phyloP scores from a whole-genome alignment of 2,113 vertebrate species.

The Ammospiza caudacuta region DNA sequence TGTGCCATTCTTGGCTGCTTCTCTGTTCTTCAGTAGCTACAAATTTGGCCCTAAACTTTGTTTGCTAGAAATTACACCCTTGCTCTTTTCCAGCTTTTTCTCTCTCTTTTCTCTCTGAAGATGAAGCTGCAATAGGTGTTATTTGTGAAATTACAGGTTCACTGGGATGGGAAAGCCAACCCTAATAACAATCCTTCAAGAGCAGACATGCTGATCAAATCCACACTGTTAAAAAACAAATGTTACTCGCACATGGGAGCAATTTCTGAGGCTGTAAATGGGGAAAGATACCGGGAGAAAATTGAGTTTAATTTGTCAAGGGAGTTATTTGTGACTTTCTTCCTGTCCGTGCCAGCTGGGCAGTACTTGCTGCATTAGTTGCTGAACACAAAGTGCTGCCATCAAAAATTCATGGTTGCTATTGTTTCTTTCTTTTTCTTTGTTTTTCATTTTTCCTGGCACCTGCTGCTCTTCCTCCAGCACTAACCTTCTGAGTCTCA shows the following conservation, averaged over 20 bases:
- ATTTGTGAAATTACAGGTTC: conserved; percentile 56
- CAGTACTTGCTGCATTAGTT: neutral
- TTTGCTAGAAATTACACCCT: neutral
- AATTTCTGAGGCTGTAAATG: neutral
- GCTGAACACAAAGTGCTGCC: neutral
- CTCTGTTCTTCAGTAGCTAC: neutral
- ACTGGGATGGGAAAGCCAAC: neutral
- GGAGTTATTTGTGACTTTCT: neutral
- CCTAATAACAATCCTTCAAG: conserved; percentile 14
- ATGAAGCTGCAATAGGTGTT: conserved; percentile 11
- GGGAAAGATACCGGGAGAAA: neutral
- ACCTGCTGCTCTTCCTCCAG: neutral
- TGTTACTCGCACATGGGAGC: neutral
- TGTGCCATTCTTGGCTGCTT: neutral
- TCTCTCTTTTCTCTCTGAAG: neutral
- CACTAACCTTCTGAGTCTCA: neutral
- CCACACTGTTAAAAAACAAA: neutral
- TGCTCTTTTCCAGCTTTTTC: neutral
- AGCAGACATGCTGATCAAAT: neutral
- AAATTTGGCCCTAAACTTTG: neutral
- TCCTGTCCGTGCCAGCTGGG: neutral
- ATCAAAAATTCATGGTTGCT: neutral
- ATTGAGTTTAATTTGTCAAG: neutral
- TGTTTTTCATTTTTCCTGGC: neutral
- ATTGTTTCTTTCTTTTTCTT: neutral